These are phyloP conservation scores for Turritopsis rubra DNA, from an alignment of 30 jellyfish, hydroid and myxozoan species.

Conservation along the genomic window DNA sequence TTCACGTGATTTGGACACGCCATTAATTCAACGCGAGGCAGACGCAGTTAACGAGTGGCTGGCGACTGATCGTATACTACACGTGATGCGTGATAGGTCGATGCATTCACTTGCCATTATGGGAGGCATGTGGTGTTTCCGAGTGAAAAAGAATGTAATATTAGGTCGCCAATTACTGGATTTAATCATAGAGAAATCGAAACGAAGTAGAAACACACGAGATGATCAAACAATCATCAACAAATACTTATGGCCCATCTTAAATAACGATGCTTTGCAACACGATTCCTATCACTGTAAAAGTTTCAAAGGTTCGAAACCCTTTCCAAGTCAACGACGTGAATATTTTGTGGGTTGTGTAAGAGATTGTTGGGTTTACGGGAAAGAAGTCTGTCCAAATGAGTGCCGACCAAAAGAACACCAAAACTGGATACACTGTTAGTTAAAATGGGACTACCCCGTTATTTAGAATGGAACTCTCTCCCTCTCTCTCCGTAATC, in stretches of 20 bases:
- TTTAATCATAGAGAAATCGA: conserved; percentile 1
- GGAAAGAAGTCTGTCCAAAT: background rate
- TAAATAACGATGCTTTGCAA: background rate
- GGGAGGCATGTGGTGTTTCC: conserved; percentile 29
- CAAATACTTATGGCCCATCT: background rate
- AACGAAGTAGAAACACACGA: background rate
- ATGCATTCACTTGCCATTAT: conserved; percentile 6
- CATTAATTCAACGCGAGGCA: conserved; percentile 13
- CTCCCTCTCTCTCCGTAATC: no score
- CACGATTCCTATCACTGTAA: conserved; percentile 11
- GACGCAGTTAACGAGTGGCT: conserved; percentile 21
- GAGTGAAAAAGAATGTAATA: background rate
- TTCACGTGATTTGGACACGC: conserved; percentile 12
- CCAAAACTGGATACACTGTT: conserved; percentile 20
- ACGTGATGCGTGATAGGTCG: conserved; percentile 18
- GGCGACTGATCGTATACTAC: background rate
- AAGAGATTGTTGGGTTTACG: conserved; percentile 9
- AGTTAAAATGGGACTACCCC: background rate
- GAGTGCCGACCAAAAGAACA: conserved; percentile 13
- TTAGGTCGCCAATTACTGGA: conserved; percentile 7
- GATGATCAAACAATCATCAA: background rate
- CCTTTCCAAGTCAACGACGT: conserved; percentile 19
- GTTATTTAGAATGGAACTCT: no score
- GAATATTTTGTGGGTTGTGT: conserved; percentile 20
- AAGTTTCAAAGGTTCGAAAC: background rate